Evolutionary conservation across 2,797 vertebrate species (phyloP), one percentile per base, ranked within the genome.

Genomic region (Morus bassanus): DNA sequence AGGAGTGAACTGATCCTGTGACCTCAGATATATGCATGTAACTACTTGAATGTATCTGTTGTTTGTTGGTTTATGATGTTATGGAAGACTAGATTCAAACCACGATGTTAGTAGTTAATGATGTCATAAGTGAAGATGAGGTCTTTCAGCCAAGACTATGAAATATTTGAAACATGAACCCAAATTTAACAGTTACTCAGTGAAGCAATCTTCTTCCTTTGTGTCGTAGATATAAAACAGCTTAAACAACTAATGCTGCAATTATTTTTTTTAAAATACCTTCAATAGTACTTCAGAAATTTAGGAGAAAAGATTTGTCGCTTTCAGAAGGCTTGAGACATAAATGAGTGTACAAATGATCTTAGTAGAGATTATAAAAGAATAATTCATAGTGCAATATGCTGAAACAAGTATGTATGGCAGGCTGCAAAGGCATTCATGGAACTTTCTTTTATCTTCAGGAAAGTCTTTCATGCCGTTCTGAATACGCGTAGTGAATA

Each of bases 351-450:
- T 45, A 92, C 81, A 94, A 92, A 84, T 76, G 43, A 91, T 96
- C 87, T 95, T 91, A 35, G 70, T 64, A 92, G 91, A 97, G 80
- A 89, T 96, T 94, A 94, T 94, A 92, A 94, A 94, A 88, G 93
- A 97, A 90, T 96, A 97, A 97, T 95, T 97, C 90, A 94, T 95
- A 60, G 93, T 85, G 86, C 93, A 95, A 68, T 96, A 89, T 96
- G 89, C 91, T 97, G 86, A 91, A 93, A 92, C 85, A 70, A 97
- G 89, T 96, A 92, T 37, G 64, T 41, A 57, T 90, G 85, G 91
- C 92, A 95, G 75, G 76, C 90, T 96, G 96, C 83, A 95, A 96
- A 93, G 93, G 79, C 91, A 72, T 95, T 87, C 45, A 65, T 77
- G 69, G 82, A 96, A 72, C 89, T 95, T 88, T 93, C 83, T 88